Base-by-base conservation (phyloP, 1,140 invertebrate genomes). In the Ceratoteleas bidentatus region DNA sequence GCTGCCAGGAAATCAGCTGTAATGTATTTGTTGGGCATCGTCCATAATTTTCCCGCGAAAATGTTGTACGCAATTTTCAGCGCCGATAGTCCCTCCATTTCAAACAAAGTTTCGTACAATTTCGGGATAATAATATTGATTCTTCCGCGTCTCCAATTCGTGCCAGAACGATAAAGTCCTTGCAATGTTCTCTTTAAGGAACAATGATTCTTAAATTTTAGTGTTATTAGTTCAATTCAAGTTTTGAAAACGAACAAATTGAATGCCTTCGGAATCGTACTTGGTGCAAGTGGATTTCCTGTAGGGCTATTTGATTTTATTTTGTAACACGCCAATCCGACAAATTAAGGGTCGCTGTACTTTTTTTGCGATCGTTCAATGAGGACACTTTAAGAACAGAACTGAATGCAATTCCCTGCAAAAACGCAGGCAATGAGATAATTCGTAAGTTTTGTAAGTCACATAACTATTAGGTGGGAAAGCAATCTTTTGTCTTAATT, bases 191-290 rank as follows among this genome's bases (percentile, higher is more conserved):
- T 66, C 72, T 66, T 66, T 50, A 24, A 64, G 45, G 72, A 66
- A 43, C 72, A 52, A 66, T 75, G 72, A 75, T 66, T 75, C 62
- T 75, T 58, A 75, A 75, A 75, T 75, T 75, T 75, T 75, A 75
- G 32, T 66, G 54, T 75, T 75, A 66, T 75, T 75, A 75, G 72
- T 75, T 75, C 72, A 68, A 68, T 75, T 65, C 47, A 50, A 75
- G 62, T 75, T 75, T 66, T 75, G 34, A 50, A 76, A 76, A 68
- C 49, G 73, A 62, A 76, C 64, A 62, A 68, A 76, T 76, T 76
- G 73, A 76, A 76, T 76, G 56, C 54, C 40, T 15, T 49, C 32
- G 49, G 14, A 66, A 76, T 61, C 40, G 73, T 60, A 53, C 33
- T 47, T 60, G 54, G 45, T 53, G 56, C 14, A 60, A 76, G 54